Conservation (phyloP, 2,888 invertebrate species). For the Aradus depressus region DNA sequence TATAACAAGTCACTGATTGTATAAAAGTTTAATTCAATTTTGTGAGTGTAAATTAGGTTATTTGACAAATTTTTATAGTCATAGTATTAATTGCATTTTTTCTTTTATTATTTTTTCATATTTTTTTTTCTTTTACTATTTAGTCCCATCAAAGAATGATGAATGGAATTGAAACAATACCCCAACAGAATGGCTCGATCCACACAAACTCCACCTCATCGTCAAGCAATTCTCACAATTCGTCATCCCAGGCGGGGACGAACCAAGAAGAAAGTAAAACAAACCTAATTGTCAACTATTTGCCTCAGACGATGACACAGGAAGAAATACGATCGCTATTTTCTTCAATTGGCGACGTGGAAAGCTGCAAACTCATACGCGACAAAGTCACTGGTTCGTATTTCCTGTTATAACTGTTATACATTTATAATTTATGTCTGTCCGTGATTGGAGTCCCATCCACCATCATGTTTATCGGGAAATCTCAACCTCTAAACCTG, state of each 20-base stretch:
- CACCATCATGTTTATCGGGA: too few relatives aligned
- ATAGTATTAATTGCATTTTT: not conserved
- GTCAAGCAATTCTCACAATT: conserved; percentile 35
- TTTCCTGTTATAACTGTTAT: not conserved
- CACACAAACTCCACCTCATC: conserved; percentile 36
- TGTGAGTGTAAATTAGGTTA: not conserved
- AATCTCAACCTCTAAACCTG: too few relatives aligned
- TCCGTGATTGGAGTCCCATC: too few relatives aligned
- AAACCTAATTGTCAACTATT: conserved; percentile 98
- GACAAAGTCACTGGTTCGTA: conserved; percentile 86
- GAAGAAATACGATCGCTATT: conserved; percentile 97
- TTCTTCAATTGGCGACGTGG: conserved; percentile 96
- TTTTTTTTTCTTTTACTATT: conserved; percentile 18
- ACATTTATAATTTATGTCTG: not conserved
- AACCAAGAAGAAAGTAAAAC: conserved; percentile 91
- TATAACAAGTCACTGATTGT: not conserved
- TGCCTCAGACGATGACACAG: conserved; percentile 99
- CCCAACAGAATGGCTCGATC: conserved; percentile 66
- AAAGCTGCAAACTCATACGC: conserved; percentile 96
- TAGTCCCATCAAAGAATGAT: conserved; percentile 45
- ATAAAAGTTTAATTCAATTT: not conserved
- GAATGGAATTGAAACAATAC: conserved; percentile 68
- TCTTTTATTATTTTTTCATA: conserved; percentile 2
- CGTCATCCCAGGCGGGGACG: conserved; percentile 38
- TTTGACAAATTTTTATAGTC: not conserved